phyloP scores from a whole-genome alignment of 2,797 vertebrate genomes.

The Danio tinwini region DNA sequence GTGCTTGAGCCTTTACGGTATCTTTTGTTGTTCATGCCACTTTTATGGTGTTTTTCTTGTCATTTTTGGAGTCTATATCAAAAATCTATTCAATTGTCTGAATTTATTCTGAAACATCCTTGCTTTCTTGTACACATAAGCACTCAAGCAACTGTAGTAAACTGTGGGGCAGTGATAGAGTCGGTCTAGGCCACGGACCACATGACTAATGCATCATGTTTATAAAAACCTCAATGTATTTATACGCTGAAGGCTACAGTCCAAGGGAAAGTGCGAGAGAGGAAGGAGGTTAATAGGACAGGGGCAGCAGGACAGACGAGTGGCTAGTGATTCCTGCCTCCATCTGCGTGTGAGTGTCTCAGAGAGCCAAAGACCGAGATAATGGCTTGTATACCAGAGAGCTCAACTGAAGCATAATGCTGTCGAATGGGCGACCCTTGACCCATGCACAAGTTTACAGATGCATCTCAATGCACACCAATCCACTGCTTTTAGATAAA shows the following conservation, averaged over 20 bases:
- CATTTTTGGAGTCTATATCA: too few relatives aligned
- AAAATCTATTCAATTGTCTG: too few relatives aligned
- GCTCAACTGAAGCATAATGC: slow-evolving; percentile 35
- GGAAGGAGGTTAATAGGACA: not conserved
- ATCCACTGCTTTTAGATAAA: slow-evolving; percentile 15
- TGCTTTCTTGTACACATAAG: not conserved
- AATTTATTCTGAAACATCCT: not conserved
- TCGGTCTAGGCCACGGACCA: not conserved
- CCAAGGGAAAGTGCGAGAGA: not conserved
- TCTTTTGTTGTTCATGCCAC: too few relatives aligned
- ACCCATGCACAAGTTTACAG: slow-evolving; percentile 25
- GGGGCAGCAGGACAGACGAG: not conserved
- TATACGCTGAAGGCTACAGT: slow-evolving; percentile 17
- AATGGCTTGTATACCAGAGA: slow-evolving; percentile 4
- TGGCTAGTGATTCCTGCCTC: slow-evolving; percentile 12
- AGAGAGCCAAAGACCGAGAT: slow-evolving; percentile 7
- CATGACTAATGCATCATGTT: slow-evolving; percentile 31
- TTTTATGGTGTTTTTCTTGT: not conserved
- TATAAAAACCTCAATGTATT: slow-evolving; percentile 20
- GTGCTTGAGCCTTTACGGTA: too few relatives aligned
- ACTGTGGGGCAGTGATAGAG: not conserved
- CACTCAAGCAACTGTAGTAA: not conserved
- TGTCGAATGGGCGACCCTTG: slow-evolving; percentile 17
- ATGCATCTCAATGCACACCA: slow-evolving; percentile 15
- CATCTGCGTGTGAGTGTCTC: not conserved